These are phyloP conservation scores for Ormyrus thymus DNA, from an alignment of 2,888 invertebrate genomes.

Conservation along the genomic window DNA sequence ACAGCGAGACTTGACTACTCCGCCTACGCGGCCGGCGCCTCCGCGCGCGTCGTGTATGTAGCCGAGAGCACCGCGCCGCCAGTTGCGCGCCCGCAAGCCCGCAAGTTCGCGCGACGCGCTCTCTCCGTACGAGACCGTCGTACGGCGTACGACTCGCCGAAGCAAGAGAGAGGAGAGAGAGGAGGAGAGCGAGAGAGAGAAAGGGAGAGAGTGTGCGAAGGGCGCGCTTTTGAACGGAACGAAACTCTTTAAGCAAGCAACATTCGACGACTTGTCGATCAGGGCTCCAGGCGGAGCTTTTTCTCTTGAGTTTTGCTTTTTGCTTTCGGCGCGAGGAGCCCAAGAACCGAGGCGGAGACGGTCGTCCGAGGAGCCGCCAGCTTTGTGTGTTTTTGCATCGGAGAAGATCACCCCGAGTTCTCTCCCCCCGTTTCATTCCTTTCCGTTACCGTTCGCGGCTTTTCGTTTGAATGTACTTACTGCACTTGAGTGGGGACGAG, in stretches of 20 bases:
- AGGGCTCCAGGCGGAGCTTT: too few species aligned
- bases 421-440: too few species aligned
- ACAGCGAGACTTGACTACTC: constrained; percentile 56
- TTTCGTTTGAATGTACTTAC: neutral
- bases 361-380: neutral
- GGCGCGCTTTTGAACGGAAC: too few species aligned
- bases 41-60: constrained; percentile 49
- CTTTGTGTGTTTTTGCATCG: neutral
- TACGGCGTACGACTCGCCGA: neutral
- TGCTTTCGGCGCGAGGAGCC: neutral
- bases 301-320: too few species aligned
- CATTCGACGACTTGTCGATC: too few species aligned
- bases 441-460: neutral
- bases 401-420: too few species aligned
- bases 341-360: neutral
- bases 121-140: constrained; percentile 30
- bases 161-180: neutral
- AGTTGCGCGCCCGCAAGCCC: constrained; percentile 75
- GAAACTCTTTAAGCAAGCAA: too few species aligned
- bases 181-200: constrained; percentile 13
- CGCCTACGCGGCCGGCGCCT: constrained; percentile 71
- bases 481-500: neutral
- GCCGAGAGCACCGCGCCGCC: constrained; percentile 66
- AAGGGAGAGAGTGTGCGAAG: neutral
- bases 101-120: constrained; percentile 69